phyloP scores from a whole-genome alignment of 2,888 invertebrate genomes.

The Arctia plantaginis region DNA sequence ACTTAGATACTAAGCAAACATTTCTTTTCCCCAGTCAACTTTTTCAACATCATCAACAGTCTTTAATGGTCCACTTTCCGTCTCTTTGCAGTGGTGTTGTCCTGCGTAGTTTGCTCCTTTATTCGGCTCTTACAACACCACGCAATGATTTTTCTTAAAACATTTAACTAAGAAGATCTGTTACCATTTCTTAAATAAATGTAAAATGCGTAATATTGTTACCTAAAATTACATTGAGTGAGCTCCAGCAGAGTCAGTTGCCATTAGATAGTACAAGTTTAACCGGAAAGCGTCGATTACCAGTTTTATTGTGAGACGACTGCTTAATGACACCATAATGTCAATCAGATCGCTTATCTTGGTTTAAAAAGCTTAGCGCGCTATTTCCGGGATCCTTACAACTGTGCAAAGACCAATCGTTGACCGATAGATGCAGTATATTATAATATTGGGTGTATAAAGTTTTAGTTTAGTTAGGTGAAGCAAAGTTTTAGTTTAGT shows the following conservation, averaged over 20 bases:
- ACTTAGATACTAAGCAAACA: too few relatives aligned
- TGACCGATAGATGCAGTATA: not conserved
- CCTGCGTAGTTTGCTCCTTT: too few relatives aligned
- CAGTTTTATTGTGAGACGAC: not conserved
- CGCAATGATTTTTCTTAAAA: too few relatives aligned
- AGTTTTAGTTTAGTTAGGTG: not conserved
- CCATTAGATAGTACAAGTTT: not conserved
- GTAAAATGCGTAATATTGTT: not conserved
- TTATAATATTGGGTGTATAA: not conserved
- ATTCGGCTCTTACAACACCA: too few relatives aligned
- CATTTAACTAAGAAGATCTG: too few relatives aligned
- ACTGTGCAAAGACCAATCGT: not conserved
- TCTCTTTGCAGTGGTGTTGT: too few relatives aligned
- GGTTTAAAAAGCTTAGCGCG: not conserved
- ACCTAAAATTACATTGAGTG: not conserved
- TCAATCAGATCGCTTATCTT: not conserved
- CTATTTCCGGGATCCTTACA: not conserved
- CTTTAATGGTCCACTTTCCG: too few relatives aligned
- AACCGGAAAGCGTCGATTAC: constrained; percentile 4
- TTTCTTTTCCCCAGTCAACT: too few relatives aligned
- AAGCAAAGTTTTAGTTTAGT: too few relatives aligned
- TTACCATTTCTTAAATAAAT: not conserved
- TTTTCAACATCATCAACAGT: too few relatives aligned
- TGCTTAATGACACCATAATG: constrained; percentile 4
- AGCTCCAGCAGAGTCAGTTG: not conserved